Conservation (phyloP, 35 echinoderm and acorn worm species). For the Heliocidaris erythrogramma region DNA sequence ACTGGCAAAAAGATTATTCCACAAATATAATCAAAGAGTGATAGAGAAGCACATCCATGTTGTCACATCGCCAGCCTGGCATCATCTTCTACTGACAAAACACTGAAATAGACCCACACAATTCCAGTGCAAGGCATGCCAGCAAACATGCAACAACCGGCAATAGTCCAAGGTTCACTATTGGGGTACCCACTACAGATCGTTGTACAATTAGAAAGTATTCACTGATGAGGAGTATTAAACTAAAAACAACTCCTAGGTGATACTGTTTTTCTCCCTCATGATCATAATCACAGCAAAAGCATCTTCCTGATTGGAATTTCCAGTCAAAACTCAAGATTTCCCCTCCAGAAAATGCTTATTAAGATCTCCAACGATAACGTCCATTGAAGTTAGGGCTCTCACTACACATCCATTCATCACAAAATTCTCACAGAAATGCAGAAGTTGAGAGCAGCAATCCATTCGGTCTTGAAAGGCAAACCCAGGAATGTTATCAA, state of each 20-base stretch:
- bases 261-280: not conserved
- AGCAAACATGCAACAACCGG: not conserved
- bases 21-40: not conserved
- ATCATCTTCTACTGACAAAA: not conserved
- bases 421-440: not conserved
- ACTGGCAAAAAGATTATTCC: not conserved
- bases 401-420: not conserved
- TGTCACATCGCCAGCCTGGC: not conserved
- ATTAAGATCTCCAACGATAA: not conserved
- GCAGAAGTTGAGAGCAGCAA: not conserved
- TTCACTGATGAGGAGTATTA: not conserved
- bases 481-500: constrained; percentile 12
- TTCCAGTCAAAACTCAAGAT: not conserved
- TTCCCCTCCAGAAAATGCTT: not conserved
- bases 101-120: not conserved
- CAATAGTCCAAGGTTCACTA: not conserved
- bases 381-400: not conserved
- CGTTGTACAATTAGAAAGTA: not conserved
- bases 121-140: not conserved
- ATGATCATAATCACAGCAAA: not conserved
- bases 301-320: not conserved
- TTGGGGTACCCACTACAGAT: not conserved
- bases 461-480: not conserved
- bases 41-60: not conserved
- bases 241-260: not conserved